Percentiles rank a stretch among this genome's conserved stretches.
These are phyloP conservation scores for Aurelia sp. DNA, from an alignment of 30 jellyfish, hydroid and myxozoan species.

Conservation along the genomic window DNA sequence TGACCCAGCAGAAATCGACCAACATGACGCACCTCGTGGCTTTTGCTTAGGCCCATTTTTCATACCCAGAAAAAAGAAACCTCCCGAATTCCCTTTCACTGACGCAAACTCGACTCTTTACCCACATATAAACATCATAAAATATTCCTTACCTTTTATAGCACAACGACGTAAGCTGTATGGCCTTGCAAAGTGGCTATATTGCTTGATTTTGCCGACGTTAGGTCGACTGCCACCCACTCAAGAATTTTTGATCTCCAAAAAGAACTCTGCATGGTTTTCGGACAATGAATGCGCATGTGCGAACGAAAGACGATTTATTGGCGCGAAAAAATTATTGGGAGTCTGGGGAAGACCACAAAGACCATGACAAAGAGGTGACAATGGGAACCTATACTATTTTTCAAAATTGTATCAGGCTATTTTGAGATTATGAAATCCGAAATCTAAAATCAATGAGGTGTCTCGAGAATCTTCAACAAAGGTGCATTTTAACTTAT, in stretches of 20 bases:
- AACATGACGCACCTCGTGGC: too few species aligned
- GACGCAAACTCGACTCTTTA: not conserved
- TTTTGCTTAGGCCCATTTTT: not conserved
- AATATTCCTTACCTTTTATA: not conserved
- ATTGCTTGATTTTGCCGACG: not conserved
- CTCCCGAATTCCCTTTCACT: not conserved
- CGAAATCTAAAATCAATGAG: too few species aligned
- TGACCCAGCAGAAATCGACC: too few species aligned
- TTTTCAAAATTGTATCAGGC: too few species aligned
- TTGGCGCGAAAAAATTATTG: slow-evolving; percentile 37
- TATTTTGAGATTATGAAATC: too few species aligned
- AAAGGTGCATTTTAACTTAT: too few species aligned
- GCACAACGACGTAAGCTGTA: not conserved
- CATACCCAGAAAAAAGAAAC: not conserved
- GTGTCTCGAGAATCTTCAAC: too few species aligned
- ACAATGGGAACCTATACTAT: too few species aligned
- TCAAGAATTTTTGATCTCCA: slow-evolving; percentile 14
- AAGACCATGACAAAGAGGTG: not conserved
- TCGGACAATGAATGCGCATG: slow-evolving; percentile 31
- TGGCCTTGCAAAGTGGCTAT: not conserved
- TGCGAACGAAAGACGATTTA: not conserved
- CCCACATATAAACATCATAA: not conserved
- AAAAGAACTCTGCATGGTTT: slow-evolving; percentile 57
- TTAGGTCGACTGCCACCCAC: not conserved
- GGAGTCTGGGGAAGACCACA: not conserved